Evolutionary conservation across 1,140 invertebrate genomes (phyloP).

Genomic region (Drosophila neocordata): DNA sequence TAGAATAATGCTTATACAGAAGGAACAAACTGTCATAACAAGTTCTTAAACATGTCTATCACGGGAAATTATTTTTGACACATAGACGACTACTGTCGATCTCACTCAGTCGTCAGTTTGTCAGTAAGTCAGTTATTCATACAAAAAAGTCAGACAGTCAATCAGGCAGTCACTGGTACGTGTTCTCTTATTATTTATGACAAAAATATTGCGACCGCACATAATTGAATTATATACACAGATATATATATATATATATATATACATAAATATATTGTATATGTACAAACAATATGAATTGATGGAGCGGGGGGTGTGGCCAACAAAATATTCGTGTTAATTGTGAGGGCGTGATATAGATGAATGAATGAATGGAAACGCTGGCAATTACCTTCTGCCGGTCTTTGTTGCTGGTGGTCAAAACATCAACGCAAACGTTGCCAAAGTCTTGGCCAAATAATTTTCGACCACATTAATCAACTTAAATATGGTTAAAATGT

Average conservation of each 20-base stretch:
- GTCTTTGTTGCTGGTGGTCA: slow-evolving; percentile 6
- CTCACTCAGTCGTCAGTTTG: background rate
- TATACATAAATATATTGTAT: background rate
- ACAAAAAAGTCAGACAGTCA: too few species aligned
- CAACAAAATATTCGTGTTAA: slow-evolving; percentile 58
- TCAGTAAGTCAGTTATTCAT: too few species aligned
- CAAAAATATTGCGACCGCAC: slow-evolving; percentile 66
- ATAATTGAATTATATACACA: slow-evolving; percentile 76
- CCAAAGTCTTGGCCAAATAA: background rate
- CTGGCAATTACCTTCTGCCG: slow-evolving; percentile 27
- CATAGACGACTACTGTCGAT: background rate
- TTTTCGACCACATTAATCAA: slow-evolving; percentile 16
- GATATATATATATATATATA: background rate
- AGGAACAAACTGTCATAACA: background rate
- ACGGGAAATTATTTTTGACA: background rate
- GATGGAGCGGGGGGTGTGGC: slow-evolving; percentile 46
- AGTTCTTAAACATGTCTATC: slow-evolving; percentile 6
- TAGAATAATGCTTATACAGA: background rate
- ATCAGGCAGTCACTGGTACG: background rate
- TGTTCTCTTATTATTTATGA: slow-evolving; percentile 64
- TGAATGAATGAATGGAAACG: slow-evolving; percentile 50
- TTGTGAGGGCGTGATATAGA: slow-evolving; percentile 76
- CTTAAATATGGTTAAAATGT: slow-evolving; percentile 5
- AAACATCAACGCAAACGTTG: background rate
- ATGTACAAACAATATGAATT: background rate